phyloP scores from a whole-genome alignment of 1,140 invertebrate species.

The Drosophila repleta region DNA sequence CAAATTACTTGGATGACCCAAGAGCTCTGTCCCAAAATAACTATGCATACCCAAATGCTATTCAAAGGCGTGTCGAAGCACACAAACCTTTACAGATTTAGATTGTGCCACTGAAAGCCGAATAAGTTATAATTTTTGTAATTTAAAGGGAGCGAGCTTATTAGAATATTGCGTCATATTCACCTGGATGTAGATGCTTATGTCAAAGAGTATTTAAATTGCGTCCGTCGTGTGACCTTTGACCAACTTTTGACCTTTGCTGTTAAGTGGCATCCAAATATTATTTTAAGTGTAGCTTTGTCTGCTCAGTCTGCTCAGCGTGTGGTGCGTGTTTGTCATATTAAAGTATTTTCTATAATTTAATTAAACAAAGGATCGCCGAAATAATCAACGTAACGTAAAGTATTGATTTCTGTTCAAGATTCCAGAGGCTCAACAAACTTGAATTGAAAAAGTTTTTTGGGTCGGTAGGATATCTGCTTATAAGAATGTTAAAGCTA shows the following conservation, averaged over 20 bases:
- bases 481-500: conserved; percentile 22
- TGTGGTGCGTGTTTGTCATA: not conserved
- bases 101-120: conserved; percentile 25
- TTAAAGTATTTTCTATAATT: not conserved
- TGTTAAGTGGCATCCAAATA: not conserved
- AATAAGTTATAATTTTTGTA: conserved; percentile 23
- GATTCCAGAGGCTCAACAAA: conserved; percentile 22
- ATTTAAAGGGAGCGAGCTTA: conserved; percentile 1
- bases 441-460: conserved; percentile 47
- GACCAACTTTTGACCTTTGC: conserved; percentile 26
- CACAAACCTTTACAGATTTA: conserved; percentile 16
- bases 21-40: conserved; percentile 12
- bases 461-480: not conserved
- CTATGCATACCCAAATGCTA: not conserved
- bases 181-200: not conserved
- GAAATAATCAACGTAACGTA: conserved; percentile 52
- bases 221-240: not conserved
- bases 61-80: conserved; percentile 19
- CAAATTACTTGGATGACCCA: conserved; percentile 14
- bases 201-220: conserved; percentile 13
- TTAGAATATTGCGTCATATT: conserved; percentile 21
- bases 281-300: too few relatives aligned
- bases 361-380: not conserved
- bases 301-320: too few relatives aligned
- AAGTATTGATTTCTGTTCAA: conserved; percentile 58